Evolutionary conservation across 2,797 vertebrate species (phyloP).

Genomic region (Pseudotriccus pelzelni): DNA sequence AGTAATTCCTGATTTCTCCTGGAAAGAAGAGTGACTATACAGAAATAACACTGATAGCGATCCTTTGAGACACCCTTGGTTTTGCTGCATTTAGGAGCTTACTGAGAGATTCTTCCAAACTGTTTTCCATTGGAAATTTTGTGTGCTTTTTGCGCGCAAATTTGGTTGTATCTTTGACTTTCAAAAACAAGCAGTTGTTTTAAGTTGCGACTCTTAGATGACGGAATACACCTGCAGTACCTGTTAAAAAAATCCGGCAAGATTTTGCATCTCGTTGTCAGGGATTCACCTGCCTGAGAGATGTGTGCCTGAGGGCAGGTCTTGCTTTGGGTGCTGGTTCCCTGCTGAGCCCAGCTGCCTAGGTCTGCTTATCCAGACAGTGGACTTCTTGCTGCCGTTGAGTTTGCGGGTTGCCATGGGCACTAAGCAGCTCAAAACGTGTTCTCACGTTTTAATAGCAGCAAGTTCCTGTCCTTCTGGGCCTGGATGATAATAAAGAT

Average conservation of each 20-base stretch:
- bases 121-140: background rate
- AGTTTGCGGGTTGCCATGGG: background rate
- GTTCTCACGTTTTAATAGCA: background rate
- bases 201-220: background rate
- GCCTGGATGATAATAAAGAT: background rate
- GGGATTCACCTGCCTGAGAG: background rate
- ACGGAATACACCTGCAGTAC: background rate
- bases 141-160: background rate
- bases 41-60: background rate
- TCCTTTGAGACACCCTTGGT: background rate
- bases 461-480: background rate
- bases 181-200: background rate
- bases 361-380: background rate
- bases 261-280: background rate
- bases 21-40: background rate
- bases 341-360: background rate
- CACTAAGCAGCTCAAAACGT: background rate
- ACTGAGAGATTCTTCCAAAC: background rate
- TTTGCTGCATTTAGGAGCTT: background rate
- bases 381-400: background rate
- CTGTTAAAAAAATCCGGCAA: background rate
- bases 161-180: background rate
- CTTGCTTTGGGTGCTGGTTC: background rate
- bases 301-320: background rate
- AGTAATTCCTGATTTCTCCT: background rate